Evolutionary conservation across 2,888 invertebrate species (phyloP).

Genomic region (Dioctria rufipes): DNA sequence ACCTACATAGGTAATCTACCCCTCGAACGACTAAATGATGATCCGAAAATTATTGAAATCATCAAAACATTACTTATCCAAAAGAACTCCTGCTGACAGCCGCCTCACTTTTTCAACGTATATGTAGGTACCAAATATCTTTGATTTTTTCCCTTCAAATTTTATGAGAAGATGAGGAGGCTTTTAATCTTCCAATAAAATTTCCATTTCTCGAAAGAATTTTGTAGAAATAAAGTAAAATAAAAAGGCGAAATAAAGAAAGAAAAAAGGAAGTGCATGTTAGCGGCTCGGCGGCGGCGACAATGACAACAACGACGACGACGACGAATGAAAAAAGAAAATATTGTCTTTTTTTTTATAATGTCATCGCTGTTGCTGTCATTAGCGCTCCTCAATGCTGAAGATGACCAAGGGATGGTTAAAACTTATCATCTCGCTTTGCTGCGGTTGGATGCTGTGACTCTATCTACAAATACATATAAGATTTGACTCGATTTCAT

Average conservation of each 20-base stretch:
- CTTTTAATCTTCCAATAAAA: slow-evolving; percentile 51
- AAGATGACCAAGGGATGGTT: slow-evolving; percentile 17
- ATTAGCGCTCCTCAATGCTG: slow-evolving; percentile 14
- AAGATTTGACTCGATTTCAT: too few species aligned
- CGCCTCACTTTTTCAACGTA: slow-evolving; percentile 38
- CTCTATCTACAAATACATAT: too few species aligned
- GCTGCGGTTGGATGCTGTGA: background rate
- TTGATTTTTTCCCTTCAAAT: slow-evolving; percentile 21
- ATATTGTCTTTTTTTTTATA: slow-evolving; percentile 20
- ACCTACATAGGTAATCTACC: too few species aligned
- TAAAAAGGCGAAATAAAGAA: background rate
- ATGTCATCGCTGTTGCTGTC: slow-evolving; percentile 47
- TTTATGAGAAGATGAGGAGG: slow-evolving; percentile 2
- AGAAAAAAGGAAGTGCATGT: background rate
- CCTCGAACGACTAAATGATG: slow-evolving; percentile 16
- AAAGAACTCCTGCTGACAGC: slow-evolving; percentile 48
- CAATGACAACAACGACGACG: slow-evolving; percentile 9
- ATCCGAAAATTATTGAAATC: slow-evolving; percentile 51
- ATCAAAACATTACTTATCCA: slow-evolving; percentile 35
- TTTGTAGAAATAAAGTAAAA: slow-evolving; percentile 1
- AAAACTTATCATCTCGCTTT: background rate
- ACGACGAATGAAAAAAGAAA: slow-evolving; percentile 37
- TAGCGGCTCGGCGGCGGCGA: background rate
- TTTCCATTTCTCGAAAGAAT: slow-evolving; percentile 24
- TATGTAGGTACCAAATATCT: too few species aligned